These are phyloP conservation scores for Leptosomus discolor DNA, from an alignment of 2,113 vertebrate species.

Conservation along the genomic window DNA sequence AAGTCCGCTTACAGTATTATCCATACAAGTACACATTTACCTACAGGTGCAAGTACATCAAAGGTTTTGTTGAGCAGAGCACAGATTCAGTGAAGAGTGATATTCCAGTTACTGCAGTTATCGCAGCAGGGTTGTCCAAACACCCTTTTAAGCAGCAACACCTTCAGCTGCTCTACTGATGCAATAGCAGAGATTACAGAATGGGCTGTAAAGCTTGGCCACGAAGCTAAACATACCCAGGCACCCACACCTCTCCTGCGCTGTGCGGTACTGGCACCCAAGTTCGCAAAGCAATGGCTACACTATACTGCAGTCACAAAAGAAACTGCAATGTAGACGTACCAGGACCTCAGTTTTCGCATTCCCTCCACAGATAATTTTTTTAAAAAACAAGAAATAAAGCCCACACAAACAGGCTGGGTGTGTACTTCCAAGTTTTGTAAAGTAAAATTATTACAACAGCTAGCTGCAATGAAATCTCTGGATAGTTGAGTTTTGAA, in stretches of 20 bases:
- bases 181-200: background rate
- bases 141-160: background rate
- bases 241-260: accelerated
- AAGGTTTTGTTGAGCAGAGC: background rate
- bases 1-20: background rate
- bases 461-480: background rate
- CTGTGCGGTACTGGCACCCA: accelerated
- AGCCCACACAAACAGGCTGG: background rate
- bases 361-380: background rate
- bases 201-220: background rate
- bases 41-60: background rate
- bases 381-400: background rate
- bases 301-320: background rate
- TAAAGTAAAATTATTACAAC: background rate
- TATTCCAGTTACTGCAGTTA: background rate
- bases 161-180: background rate
- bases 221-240: accelerated
- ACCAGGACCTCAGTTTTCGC: background rate
- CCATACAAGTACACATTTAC: background rate
- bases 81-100: background rate
- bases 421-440: background rate
- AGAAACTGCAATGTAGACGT: background rate
- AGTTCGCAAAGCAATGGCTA: background rate
- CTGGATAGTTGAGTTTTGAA: background rate
- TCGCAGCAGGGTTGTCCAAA: background rate